Conservation (phyloP, 2,113 vertebrate species). For the Elachura formosa region DNA sequence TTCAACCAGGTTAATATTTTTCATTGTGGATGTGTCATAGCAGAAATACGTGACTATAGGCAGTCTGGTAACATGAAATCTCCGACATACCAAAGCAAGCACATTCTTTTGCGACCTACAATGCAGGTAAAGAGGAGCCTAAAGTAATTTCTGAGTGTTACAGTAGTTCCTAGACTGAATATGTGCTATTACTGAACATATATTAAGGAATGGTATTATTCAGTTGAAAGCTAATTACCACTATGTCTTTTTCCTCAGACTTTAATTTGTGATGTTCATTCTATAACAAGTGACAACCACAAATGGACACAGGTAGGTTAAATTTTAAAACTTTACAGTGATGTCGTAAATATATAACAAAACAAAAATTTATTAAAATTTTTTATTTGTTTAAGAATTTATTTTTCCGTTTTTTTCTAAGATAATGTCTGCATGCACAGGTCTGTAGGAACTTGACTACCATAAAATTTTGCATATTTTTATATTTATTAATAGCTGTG, state of each 20-base stretch:
- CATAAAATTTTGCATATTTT: background rate
- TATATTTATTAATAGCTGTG: background rate
- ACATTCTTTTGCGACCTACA: slow-evolving; percentile 92
- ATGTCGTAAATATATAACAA: background rate
- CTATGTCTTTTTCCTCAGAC: slow-evolving; percentile 74
- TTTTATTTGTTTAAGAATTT: background rate
- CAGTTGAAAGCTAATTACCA: background rate
- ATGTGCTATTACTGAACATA: background rate
- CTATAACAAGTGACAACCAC: slow-evolving; percentile 98
- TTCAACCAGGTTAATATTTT: slow-evolving; percentile 93
- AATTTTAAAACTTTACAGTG: background rate
- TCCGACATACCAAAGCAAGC: slow-evolving; percentile 89
- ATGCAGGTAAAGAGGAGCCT: slow-evolving; percentile 85
- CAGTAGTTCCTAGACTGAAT: background rate
- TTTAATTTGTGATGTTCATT: slow-evolving; percentile 95
- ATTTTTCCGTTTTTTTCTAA: background rate
- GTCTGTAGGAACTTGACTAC: background rate
- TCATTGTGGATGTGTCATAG: slow-evolving; percentile 96
- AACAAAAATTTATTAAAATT: background rate
- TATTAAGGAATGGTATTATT: background rate
- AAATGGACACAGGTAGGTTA: slow-evolving; percentile 95
- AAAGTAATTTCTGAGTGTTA: background rate
- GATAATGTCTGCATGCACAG: accelerated
- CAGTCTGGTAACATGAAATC: slow-evolving; percentile 92
- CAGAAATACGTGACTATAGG: slow-evolving; percentile 94